A percentile compares a stretch with the other conserved stretches of the same genome.
Conservation (phyloP, 53 echinoderm and acorn worm genomes). For the Holothuria leucospilota region DNA sequence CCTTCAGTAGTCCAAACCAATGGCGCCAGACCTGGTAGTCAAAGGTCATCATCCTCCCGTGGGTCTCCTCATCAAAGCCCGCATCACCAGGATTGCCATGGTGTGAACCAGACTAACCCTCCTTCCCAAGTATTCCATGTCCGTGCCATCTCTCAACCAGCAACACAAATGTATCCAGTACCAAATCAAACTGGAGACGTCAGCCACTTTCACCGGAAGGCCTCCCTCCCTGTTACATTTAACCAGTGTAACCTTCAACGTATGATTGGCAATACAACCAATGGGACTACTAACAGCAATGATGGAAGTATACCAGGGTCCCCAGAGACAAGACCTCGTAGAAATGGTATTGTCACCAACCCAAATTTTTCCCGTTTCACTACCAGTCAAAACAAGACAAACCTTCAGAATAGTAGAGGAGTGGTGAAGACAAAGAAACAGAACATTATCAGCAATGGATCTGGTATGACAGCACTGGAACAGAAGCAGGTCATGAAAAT, state of each 20-base stretch:
- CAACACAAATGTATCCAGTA: slow-evolving; percentile 44
- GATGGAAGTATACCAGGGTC: slow-evolving; percentile 70
- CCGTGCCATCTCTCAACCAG: slow-evolving; percentile 71
- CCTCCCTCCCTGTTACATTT: slow-evolving; percentile 92
- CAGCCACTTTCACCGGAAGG: slow-evolving; percentile 80
- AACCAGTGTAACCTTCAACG: slow-evolving; percentile 88
- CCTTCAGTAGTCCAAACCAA: slow-evolving; percentile 20
- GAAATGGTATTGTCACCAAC: slow-evolving; percentile 92
- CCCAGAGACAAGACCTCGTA: slow-evolving; percentile 75
- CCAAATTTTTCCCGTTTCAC: slow-evolving; percentile 83
- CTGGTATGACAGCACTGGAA: slow-evolving; percentile 84
- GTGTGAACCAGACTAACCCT: not conserved
- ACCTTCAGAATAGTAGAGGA: slow-evolving; percentile 76
- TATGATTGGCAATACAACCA: slow-evolving; percentile 52
- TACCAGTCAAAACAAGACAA: slow-evolving; percentile 74
- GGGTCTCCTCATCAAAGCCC: slow-evolving; percentile 33
- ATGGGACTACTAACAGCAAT: slow-evolving; percentile 6
- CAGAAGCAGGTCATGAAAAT: slow-evolving; percentile 92
- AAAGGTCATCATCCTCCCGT: slow-evolving; percentile 37
- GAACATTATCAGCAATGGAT: slow-evolving; percentile 71
- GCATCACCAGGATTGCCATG: slow-evolving; percentile 16
- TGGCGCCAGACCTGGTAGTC: slow-evolving; percentile 18
- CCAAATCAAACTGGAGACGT: slow-evolving; percentile 41
- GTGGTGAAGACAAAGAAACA: slow-evolving; percentile 59
- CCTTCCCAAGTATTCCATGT: slow-evolving; percentile 51